Conservation (phyloP, 2,888 invertebrate genomes). For the Platycheirus rosarum region DNA sequence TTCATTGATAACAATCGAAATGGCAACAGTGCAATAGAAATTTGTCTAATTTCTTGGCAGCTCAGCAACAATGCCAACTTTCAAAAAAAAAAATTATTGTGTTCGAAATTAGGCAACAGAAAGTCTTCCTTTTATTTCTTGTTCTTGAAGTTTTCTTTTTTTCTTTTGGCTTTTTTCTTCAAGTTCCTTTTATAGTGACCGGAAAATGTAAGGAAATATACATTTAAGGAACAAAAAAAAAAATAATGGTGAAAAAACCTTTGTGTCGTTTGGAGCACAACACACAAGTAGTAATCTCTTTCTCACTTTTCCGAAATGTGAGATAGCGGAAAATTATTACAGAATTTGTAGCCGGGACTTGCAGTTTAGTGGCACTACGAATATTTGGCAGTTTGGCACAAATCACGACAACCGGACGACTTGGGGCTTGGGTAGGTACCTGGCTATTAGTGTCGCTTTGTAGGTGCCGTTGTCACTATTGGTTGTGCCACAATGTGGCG, state of each 20-base stretch:
- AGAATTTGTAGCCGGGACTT: slow-evolving; percentile 41
- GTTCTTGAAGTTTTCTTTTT: slow-evolving; percentile 22
- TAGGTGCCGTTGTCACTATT: slow-evolving; percentile 38
- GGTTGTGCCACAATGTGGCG: not conserved
- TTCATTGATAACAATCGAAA: slow-evolving; percentile 67
- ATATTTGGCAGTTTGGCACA: slow-evolving; percentile 63
- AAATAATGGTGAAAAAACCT: slow-evolving; percentile 28
- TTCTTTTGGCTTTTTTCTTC: slow-evolving; percentile 9
- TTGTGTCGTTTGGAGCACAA: slow-evolving; percentile 42
- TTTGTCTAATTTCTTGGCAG: slow-evolving; percentile 72
- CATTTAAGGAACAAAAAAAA: slow-evolving; percentile 31
- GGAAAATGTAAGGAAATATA: slow-evolving; percentile 68
- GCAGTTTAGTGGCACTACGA: slow-evolving; percentile 28
- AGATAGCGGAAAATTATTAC: slow-evolving; percentile 69
- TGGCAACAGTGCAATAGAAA: slow-evolving; percentile 69
- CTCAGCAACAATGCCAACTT: slow-evolving; percentile 43
- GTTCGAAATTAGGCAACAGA: slow-evolving; percentile 62
- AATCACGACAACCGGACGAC: slow-evolving; percentile 55
- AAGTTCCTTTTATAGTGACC: slow-evolving; percentile 51
- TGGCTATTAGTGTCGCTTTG: slow-evolving; percentile 65
- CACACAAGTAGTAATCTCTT: slow-evolving; percentile 46
- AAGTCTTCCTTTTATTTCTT: slow-evolving; percentile 22
- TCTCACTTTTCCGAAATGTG: slow-evolving; percentile 41
- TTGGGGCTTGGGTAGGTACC: slow-evolving; percentile 28
- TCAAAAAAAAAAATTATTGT: slow-evolving; percentile 36